phyloP scores from a whole-genome alignment of 2,888 invertebrate genomes.

The Halictus quadricinctus region DNA sequence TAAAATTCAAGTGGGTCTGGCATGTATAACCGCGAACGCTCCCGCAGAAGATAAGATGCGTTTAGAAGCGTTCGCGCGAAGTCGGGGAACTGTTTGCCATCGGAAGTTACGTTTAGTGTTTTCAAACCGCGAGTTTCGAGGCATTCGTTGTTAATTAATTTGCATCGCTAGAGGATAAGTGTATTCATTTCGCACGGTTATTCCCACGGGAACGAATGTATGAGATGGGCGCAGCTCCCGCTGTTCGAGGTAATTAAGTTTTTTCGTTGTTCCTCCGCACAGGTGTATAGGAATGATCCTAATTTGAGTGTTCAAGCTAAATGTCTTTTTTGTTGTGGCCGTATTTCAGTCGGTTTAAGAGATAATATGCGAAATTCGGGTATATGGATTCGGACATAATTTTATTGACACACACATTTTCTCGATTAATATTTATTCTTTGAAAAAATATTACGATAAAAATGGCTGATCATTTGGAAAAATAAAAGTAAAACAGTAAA shows the following conservation, averaged over 20 bases:
- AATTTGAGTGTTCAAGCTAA: not conserved
- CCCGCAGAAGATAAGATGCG: not conserved
- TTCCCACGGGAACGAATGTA: not conserved
- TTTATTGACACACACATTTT: too few species aligned
- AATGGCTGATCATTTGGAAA: too few species aligned
- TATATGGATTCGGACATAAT: too few species aligned
- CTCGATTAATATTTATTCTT: too few species aligned
- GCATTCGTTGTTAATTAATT: not conserved
- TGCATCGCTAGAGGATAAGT: not conserved
- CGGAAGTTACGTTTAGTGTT: not conserved
- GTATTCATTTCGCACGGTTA: not conserved
- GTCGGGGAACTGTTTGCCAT: not conserved
- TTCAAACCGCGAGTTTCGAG: not conserved
- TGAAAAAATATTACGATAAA: too few species aligned
- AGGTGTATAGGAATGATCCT: not conserved
- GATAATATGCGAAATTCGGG: not conserved
- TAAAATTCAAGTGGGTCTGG: slow-evolving; percentile 10
- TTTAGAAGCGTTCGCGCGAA: not conserved
- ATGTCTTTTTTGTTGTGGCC: not conserved
- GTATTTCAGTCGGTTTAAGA: not conserved
- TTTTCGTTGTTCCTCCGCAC: not conserved
- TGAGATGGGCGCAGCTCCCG: not conserved
- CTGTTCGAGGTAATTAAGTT: not conserved
- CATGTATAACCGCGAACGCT: not conserved
- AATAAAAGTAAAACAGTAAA: too few species aligned